Conservation (phyloP, 92 coral and sea anemone genomes). For the Metridium senile region DNA sequence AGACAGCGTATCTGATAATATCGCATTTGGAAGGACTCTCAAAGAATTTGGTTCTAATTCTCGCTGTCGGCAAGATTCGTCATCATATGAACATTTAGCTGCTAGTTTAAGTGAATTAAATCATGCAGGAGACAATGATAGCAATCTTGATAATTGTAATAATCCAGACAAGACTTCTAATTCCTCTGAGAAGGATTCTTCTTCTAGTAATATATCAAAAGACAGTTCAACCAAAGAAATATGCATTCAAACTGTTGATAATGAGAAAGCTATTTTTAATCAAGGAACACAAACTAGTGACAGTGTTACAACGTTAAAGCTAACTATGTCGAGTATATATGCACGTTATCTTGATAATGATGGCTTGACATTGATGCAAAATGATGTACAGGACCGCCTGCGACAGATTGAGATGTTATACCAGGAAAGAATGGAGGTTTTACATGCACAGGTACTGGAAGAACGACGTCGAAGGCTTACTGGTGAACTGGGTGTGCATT, state of each 20-base stretch:
- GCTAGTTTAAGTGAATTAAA: conserved; percentile 1
- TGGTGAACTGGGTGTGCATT: conserved; percentile 41
- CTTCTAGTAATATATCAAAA: not conserved
- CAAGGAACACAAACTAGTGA: conserved; percentile 27
- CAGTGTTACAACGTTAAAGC: conserved; percentile 43
- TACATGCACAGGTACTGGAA: conserved; percentile 68
- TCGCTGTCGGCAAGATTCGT: conserved; percentile 26
- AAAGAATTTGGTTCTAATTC: conserved; percentile 9
- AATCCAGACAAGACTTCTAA: not conserved
- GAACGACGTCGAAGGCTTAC: conserved; percentile 44
- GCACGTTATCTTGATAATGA: conserved; percentile 79
- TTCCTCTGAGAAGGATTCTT: not conserved
- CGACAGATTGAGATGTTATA: conserved; percentile 74
- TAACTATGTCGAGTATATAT: conserved; percentile 51
- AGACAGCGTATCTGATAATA: conserved; percentile 12
- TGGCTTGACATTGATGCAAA: conserved; percentile 70
- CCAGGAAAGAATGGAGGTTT: conserved; percentile 65
- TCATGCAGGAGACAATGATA: conserved; percentile 7
- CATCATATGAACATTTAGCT: conserved; percentile 19
- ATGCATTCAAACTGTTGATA: conserved; percentile 13
- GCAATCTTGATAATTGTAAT: not conserved
- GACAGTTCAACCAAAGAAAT: conserved; percentile 4
- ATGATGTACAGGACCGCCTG: conserved; percentile 85
- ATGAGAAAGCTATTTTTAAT: conserved; percentile 3
- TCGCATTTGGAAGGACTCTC: conserved; percentile 9